A percentile compares a stretch with the other conserved stretches of the same genome.
These are phyloP conservation scores for Platycnemis pennipes DNA, from an alignment of 2,888 invertebrate species.

Conservation along the genomic window DNA sequence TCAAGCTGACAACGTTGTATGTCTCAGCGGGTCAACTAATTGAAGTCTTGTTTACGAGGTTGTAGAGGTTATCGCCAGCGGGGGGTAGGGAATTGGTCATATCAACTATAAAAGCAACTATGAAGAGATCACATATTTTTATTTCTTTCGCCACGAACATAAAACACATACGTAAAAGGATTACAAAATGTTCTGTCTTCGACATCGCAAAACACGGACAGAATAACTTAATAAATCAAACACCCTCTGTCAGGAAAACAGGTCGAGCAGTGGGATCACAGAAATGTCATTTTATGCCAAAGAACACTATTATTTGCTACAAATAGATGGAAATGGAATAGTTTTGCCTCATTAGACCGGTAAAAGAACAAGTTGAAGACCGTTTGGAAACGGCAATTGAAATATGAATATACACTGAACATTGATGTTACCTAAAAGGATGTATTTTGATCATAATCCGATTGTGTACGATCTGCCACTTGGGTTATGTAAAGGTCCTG, in stretches of 20 bases:
- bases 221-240: slow-evolving; percentile 29
- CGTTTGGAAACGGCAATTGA: not conserved
- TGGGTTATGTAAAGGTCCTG: slow-evolving; percentile 85
- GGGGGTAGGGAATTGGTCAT: slow-evolving; percentile 49
- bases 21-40: slow-evolving; percentile 49
- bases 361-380: not conserved
- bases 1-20: slow-evolving; percentile 45
- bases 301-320: not conserved
- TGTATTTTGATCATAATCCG: slow-evolving; percentile 79
- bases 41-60: slow-evolving; percentile 55
- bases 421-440: not conserved
- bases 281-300: not conserved
- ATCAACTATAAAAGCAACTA: slow-evolving; percentile 37
- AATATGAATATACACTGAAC: not conserved
- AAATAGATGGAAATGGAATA: not conserved
- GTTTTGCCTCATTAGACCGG: not conserved
- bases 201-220: not conserved
- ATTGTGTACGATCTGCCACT: slow-evolving; percentile 88
- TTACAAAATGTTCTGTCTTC: slow-evolving; percentile 19
- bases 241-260: not conserved
- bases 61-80: slow-evolving; percentile 56
- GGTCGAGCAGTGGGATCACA: not conserved
- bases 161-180: slow-evolving; percentile 63
- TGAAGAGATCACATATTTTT: slow-evolving; percentile 49
- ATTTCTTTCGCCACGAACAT: slow-evolving; percentile 36